Percentiles rank a stretch among this genome's conserved stretches.
Conservation (phyloP, 2,888 invertebrate genomes). For the Xanthorhoe designata region DNA sequence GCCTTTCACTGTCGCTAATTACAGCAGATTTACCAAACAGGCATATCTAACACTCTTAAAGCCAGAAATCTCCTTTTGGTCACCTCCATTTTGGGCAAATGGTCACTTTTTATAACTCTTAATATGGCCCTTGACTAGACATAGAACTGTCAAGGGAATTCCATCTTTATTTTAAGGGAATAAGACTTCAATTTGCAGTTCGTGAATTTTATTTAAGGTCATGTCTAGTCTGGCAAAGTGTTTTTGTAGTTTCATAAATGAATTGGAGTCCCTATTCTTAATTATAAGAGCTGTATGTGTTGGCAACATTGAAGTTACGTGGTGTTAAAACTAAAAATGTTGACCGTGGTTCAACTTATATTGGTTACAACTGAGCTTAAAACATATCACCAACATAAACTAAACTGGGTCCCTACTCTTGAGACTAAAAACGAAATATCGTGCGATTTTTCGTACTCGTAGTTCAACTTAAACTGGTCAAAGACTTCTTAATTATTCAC, state of each 20-base stretch:
- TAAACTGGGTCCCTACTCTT: too few relatives aligned
- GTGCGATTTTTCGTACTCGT: too few relatives aligned
- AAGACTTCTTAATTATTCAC: too few relatives aligned
- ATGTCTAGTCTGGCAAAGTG: neutral
- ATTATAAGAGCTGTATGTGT: neutral
- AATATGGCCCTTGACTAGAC: conserved; percentile 1
- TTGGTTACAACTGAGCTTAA: too few relatives aligned
- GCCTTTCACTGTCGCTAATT: conserved; percentile 27
- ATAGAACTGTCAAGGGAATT: neutral
- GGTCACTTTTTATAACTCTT: conserved; percentile 2
- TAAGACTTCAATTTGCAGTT: neutral
- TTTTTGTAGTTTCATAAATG: neutral
- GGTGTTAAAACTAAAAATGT: too few relatives aligned
- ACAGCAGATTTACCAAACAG: conserved; percentile 2
- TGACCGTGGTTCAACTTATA: too few relatives aligned
- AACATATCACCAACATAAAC: too few relatives aligned
- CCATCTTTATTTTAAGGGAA: neutral
- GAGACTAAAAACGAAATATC: too few relatives aligned
- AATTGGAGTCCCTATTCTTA: neutral
- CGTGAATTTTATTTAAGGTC: neutral
- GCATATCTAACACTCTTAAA: conserved; percentile 6
- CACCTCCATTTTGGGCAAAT: conserved; percentile 5
- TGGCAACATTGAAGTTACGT: too few relatives aligned
- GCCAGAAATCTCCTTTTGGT: conserved; percentile 4
- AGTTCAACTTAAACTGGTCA: too few relatives aligned